A percentile compares a stretch with the other conserved stretches of the same genome.
phyloP scores from a whole-genome alignment of 2,113 vertebrate genomes.

The Anguilla japonica region DNA sequence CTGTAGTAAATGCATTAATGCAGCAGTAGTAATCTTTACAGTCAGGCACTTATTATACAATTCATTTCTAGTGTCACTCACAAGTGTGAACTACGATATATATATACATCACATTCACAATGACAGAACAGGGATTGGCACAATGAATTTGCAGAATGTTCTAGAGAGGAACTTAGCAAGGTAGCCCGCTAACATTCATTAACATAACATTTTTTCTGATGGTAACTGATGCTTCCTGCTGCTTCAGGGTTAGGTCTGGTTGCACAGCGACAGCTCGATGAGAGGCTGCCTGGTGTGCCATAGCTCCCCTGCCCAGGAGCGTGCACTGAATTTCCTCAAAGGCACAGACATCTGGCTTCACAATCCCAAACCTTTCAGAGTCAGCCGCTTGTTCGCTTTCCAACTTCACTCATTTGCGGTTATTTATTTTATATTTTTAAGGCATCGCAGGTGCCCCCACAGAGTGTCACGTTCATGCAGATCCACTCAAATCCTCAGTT shows the following conservation, averaged over 20 bases:
- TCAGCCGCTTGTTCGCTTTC: too few relatives aligned
- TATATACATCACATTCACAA: neutral
- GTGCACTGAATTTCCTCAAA: neutral
- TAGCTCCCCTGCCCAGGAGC: neutral
- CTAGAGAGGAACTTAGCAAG: neutral
- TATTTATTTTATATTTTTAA: constrained; percentile 19
- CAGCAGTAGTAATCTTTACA: too few relatives aligned
- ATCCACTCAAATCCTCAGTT: constrained; percentile 56
- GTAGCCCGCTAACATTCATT: neutral
- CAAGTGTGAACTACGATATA: neutral
- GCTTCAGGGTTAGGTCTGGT: neutral
- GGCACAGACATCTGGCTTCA: too few relatives aligned
- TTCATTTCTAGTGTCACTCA: neutral
- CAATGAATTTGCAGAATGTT: neutral
- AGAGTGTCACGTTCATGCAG: constrained; percentile 63
- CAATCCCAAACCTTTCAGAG: too few relatives aligned
- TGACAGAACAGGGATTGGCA: neutral
- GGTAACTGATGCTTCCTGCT: neutral
- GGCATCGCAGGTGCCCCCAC: constrained; percentile 25
- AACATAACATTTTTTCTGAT: neutral
- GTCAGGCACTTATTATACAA: neutral
- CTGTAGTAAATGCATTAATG: too few relatives aligned
- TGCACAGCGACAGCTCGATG: neutral
- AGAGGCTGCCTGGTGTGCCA: neutral
- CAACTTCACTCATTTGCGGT: neutral